phyloP scores from a whole-genome alignment of 2,113 vertebrate species.

The Hiodon alosoides region DNA sequence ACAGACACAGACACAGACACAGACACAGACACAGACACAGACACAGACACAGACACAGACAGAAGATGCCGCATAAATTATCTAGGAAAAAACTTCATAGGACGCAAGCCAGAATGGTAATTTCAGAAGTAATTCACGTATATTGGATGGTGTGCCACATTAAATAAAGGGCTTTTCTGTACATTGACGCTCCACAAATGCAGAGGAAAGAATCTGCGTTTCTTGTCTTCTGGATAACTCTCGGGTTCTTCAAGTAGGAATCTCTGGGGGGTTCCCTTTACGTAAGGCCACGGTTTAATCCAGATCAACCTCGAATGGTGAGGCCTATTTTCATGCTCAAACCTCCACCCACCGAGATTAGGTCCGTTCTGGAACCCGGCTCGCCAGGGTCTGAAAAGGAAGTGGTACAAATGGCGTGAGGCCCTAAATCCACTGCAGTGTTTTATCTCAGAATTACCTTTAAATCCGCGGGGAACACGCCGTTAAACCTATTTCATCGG shows the following conservation, averaged over 20 bases:
- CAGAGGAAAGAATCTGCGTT: too few relatives aligned
- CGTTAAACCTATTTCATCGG: conserved; percentile 16
- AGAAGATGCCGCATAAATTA: neutral
- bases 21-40: too few relatives aligned
- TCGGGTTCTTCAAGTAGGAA: neutral
- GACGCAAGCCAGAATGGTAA: neutral
- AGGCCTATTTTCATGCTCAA: conserved; percentile 5
- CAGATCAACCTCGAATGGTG: neutral
- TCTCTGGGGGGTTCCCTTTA: conserved; percentile 19
- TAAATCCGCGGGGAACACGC: conserved; percentile 3
- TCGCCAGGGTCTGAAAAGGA: conserved; percentile 6
- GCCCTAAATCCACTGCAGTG: conserved; percentile 14
- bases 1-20: too few relatives aligned
- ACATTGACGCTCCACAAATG: too few relatives aligned
- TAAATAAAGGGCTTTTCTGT: neutral
- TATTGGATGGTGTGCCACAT: neutral
- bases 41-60: neutral
- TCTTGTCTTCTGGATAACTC: too few relatives aligned
- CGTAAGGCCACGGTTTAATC: conserved; percentile 27
- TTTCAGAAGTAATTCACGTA: neutral
- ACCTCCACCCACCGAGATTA: conserved; percentile 22
- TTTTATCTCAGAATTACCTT: conserved; percentile 15
- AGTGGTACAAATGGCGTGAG: conserved; percentile 12
- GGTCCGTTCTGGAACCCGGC: neutral
- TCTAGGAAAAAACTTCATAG: neutral